These are phyloP conservation scores for Cephus sareptanus DNA, from an alignment of 2,888 invertebrate genomes.

Conservation along the genomic window DNA sequence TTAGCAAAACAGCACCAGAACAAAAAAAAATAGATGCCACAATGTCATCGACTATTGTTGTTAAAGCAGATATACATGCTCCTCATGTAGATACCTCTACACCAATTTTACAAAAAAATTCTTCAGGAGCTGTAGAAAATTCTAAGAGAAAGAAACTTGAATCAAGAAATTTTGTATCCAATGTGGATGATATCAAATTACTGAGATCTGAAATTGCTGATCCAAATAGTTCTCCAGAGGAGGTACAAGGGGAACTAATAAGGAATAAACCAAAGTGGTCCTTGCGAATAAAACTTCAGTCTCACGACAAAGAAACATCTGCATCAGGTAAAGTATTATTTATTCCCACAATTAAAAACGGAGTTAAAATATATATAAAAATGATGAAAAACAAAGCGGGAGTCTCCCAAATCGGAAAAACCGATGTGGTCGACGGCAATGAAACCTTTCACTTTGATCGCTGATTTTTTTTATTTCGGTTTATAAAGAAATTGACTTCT, in stretches of 20 bases:
- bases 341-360: not conserved
- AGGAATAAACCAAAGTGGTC: slow-evolving; percentile 49
- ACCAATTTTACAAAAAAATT: not conserved
- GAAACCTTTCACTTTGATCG: slow-evolving; percentile 60
- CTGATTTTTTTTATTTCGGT: slow-evolving; percentile 42
- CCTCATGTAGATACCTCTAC: slow-evolving; percentile 12
- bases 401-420: slow-evolving; percentile 35
- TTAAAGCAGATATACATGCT: slow-evolving; percentile 54
- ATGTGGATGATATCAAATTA: slow-evolving; percentile 33
- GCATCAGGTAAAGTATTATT: slow-evolving; percentile 26
- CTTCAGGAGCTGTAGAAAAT: slow-evolving; percentile 5
- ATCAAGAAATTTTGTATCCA: slow-evolving; percentile 22
- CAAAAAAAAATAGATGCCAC: slow-evolving; percentile 34
- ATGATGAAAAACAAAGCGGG: slow-evolving; percentile 36
- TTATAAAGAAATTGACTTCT: slow-evolving; percentile 1
- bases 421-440: slow-evolving; percentile 43
- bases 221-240: slow-evolving; percentile 10
- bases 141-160: slow-evolving; percentile 16
- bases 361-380: not conserved
- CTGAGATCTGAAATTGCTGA: slow-evolving; percentile 36
- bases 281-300: slow-evolving; percentile 48
- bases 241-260: slow-evolving; percentile 14
- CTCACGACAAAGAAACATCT: slow-evolving; percentile 21
- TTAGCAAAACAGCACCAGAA: slow-evolving; percentile 42
- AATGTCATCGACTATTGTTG: slow-evolving; percentile 37